Base-by-base conservation (phyloP, 2,888 invertebrate species). In the Gandaritis pyraliata region DNA sequence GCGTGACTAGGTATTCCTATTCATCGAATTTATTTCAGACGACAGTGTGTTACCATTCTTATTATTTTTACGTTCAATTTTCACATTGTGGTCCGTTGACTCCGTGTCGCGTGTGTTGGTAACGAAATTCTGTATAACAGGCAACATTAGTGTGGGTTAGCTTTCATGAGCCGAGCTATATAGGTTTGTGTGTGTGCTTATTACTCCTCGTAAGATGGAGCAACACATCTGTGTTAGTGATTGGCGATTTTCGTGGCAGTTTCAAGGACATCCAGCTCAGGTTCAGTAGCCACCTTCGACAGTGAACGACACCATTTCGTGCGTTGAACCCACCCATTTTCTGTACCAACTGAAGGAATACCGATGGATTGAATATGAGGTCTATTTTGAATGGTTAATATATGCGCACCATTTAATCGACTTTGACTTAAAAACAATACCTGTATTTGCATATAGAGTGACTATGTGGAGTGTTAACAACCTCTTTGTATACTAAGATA, bases 301-400 rank as follows among this genome's bases (percentile, higher is more conserved):
- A 78, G 88, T 86, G 87, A 90, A 90, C 78, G 89, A 89, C 91
- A 90, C 85, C 85, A 89, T 85, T 87, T 80, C 80, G 91, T 82
- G 75, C 91, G 77, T 90, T 90, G 90, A 92, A 88, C 90, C 81
- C 77, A 71, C 69, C 74, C 76, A 80, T 82, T 90, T 90, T 90
- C 90, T 91, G 87, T 81, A 85, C 81, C 76, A 80, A 76, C 81
- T 75, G 74, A 86, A 81, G 80, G 80, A 80, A 85, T 76, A 79
- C 72, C 77, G 77, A 79, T 79, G 79, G 75, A 80, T 81, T 74
- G 78, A 71, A 82, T 79, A 64, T 80, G 78, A 80, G 78, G 80
- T 74, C 73, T 76, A 80, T 82, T 83, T 59, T 77, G 79, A 78
- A 77, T 77, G 72, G 74, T 46, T 77, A 78, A 83, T 80, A 64